These are phyloP conservation scores for Sarcophaga variegata DNA, from an alignment of 2,888 invertebrate genomes.

Conservation along the genomic window DNA sequence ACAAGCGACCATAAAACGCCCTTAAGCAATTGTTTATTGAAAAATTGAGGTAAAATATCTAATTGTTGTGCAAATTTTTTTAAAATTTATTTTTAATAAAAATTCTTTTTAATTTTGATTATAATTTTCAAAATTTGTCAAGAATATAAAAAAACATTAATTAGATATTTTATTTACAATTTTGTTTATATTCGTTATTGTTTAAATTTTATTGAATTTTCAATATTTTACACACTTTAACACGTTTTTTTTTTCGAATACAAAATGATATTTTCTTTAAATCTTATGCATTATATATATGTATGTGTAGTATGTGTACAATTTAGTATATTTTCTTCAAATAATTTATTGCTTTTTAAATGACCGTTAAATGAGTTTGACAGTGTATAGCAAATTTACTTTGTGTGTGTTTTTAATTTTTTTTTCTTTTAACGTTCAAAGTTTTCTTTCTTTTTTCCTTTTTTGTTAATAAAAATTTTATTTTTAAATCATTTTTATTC, in stretches of 20 bases:
- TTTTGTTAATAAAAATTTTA: slow-evolving; percentile 15
- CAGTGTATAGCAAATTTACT: not conserved
- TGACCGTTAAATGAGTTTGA: slow-evolving; percentile 55
- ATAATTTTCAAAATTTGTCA: slow-evolving; percentile 12
- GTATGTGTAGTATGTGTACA: not conserved
- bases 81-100: slow-evolving; percentile 60
- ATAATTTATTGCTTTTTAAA: slow-evolving; percentile 50
- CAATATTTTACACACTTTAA: slow-evolving; percentile 44
- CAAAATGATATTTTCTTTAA: not conserved
- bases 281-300: no score
- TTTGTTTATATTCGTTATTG: not conserved
- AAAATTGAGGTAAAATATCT: slow-evolving; percentile 80
- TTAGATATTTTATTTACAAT: slow-evolving; percentile 68
- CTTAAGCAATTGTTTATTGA: slow-evolving; percentile 64
- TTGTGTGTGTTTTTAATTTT: slow-evolving; percentile 1
- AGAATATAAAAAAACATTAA: slow-evolving; percentile 55
- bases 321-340: not conserved
- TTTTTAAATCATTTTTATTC: slow-evolving; percentile 36
- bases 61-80: slow-evolving; percentile 70
- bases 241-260: slow-evolving; percentile 15
- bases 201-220: not conserved
- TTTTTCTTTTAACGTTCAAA: slow-evolving; percentile 60
- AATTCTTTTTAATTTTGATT: slow-evolving; percentile 57
- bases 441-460: slow-evolving; percentile 47
- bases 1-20: slow-evolving; percentile 63